phyloP scores from a whole-genome alignment of 2,888 invertebrate genomes.

The Acleris emargana region DNA sequence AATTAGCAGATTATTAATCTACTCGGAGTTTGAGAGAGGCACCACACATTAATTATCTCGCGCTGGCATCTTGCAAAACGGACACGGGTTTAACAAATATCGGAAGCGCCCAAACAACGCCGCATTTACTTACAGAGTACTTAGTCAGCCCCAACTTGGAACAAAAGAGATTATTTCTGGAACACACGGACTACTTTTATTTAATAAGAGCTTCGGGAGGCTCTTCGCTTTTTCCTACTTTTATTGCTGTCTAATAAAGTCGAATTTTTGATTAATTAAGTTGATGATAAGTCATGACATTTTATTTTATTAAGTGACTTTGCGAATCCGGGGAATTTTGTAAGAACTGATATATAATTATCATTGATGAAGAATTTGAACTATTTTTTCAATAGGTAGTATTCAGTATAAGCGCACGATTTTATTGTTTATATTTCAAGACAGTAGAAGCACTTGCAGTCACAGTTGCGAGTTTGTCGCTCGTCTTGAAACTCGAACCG shows the following conservation, averaged over 20 bases:
- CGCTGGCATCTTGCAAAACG: conserved; percentile 69
- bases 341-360: too few species aligned
- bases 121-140: conserved; percentile 69
- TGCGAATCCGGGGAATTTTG: too few species aligned
- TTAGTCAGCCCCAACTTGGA: conserved; percentile 62
- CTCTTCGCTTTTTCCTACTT: conserved; percentile 8
- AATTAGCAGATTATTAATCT: conserved; percentile 67
- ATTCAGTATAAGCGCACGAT: not conserved
- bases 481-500: conserved; percentile 70
- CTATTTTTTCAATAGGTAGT: not conserved
- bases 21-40: conserved; percentile 56
- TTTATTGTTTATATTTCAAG: conserved; percentile 29
- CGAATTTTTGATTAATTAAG: not conserved
- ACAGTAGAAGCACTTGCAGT: conserved; percentile 47
- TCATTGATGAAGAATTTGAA: not conserved
- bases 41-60: conserved; percentile 76
- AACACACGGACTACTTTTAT: conserved; percentile 47
- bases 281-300: not conserved
- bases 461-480: conserved; percentile 62
- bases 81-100: conserved; percentile 77
- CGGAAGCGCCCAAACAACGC: conserved; percentile 70
- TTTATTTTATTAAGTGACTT: too few species aligned
- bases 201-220: conserved; percentile 19
- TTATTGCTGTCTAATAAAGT: conserved; percentile 9
- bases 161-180: conserved; percentile 68